Evolutionary conservation across 2,113 vertebrate genomes (phyloP).

Genomic region (Sinocyclocheilus rhinocerous): DNA sequence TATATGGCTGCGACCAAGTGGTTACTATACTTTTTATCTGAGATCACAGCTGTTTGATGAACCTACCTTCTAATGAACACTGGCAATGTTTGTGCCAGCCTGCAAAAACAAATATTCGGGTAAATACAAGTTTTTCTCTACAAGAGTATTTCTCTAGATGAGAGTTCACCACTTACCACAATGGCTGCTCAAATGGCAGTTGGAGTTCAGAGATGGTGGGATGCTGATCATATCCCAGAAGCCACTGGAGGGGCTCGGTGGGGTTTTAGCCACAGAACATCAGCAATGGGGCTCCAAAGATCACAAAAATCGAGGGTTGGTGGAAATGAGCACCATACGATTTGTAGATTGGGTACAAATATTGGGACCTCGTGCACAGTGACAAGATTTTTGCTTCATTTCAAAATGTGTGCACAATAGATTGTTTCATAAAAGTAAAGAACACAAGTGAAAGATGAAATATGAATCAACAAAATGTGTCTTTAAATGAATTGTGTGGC

Average conservation of each 20-base stretch:
- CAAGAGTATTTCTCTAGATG: not conserved
- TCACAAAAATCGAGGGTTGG: not conserved
- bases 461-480: not conserved
- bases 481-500: no score
- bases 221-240: constrained; percentile 19
- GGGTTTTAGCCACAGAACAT: not conserved
- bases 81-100: not conserved
- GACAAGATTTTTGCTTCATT: not conserved
- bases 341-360: constrained; percentile 23
- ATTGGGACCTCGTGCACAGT: not conserved
- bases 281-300: not conserved
- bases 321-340: not conserved
- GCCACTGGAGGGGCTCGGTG: not conserved
- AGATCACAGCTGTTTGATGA: not conserved
- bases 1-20: not conserved
- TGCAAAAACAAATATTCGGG: constrained; percentile 24
- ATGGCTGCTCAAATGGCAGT: not conserved
- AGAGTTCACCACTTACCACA: not conserved
- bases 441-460: not conserved
- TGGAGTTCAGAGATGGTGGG: not conserved
- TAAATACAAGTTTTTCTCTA: not conserved
- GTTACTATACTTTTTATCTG: not conserved
- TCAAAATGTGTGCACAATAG: not conserved
- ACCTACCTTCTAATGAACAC: not conserved
- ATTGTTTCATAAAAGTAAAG: not conserved